Evolutionary conservation across 2,113 vertebrate species (phyloP), one percentile per base, ranked within the genome.

Genomic region (Callocephalon fimbriatum): DNA sequence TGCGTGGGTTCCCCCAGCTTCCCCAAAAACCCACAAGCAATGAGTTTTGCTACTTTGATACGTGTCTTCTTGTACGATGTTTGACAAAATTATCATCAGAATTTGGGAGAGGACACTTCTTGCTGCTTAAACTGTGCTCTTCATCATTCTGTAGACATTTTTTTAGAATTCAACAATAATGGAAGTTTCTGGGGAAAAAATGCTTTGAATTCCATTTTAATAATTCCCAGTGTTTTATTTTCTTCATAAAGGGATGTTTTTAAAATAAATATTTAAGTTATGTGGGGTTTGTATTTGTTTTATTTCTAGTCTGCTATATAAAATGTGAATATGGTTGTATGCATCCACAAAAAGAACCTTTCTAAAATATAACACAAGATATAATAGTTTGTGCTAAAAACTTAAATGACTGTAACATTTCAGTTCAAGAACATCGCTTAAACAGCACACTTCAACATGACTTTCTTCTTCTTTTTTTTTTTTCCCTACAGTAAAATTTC

Each of bases 51-150:
- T 81, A 40, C 67, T 56, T 27, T 31, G 20, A 32, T 14, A 12
- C 10, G 7, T 54, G 6, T 62, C 66, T 42, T 75, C 0, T 25
- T 66, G 12, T 47, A 35, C 10, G 0, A 0, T 54, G 25, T n/a
- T 65, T 51, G 59, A 44, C 4, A 62, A 14, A 67, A 58, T 67
- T 6, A 37, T 11, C 51, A 44, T 44, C 40, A 51, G 20, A 42
- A 42, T 17, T 12, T 54, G 14, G 23, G 12, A 10, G 2, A 61
- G 19, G 15, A 42, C 4, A 1, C 42, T 62, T 71, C 15, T 10
- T 58, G 15, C 50, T 63, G 35, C 38, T 79, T 83, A 61, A 68
- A 51, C n/a, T 13, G 3, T 40, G 19, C 56, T 42, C 17, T 82
- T 83, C 13, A 47, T 62, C 15, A 23, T 25, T 65, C 32, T 73